These are phyloP conservation scores for Charanyca ferruginea DNA, from an alignment of 2,888 invertebrate genomes.

Conservation along the genomic window DNA sequence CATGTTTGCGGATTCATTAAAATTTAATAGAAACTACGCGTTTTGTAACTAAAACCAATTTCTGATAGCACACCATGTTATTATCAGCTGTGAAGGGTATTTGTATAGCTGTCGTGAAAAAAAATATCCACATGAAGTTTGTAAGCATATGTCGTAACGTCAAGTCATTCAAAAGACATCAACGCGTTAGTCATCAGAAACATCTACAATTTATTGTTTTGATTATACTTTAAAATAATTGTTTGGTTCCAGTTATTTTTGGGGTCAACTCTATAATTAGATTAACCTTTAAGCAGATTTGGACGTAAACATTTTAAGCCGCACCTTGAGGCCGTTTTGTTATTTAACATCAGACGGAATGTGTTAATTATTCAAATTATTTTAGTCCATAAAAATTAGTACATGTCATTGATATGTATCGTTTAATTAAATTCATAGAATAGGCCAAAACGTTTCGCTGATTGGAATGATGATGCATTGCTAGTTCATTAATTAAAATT, in stretches of 20 bases:
- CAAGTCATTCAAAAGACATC: conserved; percentile 71
- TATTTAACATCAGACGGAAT: conserved; percentile 38
- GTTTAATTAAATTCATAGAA: conserved; percentile 21
- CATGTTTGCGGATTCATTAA: conserved; percentile 27
- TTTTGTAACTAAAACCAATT: conserved; percentile 26
- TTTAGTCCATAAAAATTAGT: conserved; percentile 23
- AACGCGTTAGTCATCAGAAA: conserved; percentile 57
- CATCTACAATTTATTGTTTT: conserved; percentile 1
- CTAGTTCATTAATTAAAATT: conserved; percentile 32
- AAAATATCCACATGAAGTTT: conserved; percentile 14
- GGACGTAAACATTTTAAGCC: conserved; percentile 22
- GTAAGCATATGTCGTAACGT: conserved; percentile 30
- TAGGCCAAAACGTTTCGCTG: conserved; percentile 38
- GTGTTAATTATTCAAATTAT: conserved; percentile 36
- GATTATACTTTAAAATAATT: background rate
- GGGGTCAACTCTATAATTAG: conserved; percentile 24
- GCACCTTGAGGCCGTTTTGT: conserved; percentile 34
- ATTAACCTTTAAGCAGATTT: conserved; percentile 46
- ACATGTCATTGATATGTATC: conserved; percentile 20
- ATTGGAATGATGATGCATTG: conserved; percentile 25
- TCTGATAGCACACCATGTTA: background rate
- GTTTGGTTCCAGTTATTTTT: conserved; percentile 11
- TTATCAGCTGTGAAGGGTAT: background rate
- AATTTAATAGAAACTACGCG: conserved; percentile 13
- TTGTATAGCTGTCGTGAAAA: conserved; percentile 6